A percentile compares a stretch with the other conserved stretches of the same genome.
Conservation (phyloP, 2,888 invertebrate species). For the Apodemia duryi region DNA sequence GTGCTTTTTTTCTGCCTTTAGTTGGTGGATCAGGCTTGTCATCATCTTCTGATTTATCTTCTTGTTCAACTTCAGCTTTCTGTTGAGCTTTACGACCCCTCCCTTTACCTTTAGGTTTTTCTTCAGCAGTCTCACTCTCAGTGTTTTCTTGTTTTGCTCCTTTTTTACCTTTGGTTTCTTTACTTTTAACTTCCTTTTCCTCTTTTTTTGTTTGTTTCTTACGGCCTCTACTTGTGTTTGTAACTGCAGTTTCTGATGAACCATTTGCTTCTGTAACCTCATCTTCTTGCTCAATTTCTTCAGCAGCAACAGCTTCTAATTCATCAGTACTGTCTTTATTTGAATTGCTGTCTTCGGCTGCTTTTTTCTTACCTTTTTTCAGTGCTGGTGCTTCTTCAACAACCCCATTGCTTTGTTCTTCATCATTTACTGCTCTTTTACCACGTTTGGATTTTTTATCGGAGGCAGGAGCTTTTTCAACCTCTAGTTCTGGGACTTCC, state of each 20-base stretch:
- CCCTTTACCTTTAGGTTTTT: conserved; percentile 55
- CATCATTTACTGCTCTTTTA: conserved; percentile 47
- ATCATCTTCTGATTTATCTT: conserved; percentile 44
- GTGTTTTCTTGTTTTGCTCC: conserved; percentile 41
- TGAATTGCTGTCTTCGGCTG: conserved; percentile 40
- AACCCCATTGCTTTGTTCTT: conserved; percentile 40
- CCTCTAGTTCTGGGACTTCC: conserved; percentile 40
- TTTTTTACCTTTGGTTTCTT: conserved; percentile 49
- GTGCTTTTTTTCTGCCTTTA: conserved; percentile 39
- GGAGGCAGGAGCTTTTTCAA: conserved; percentile 35
- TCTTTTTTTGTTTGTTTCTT: conserved; percentile 61
- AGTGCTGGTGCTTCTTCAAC: conserved; percentile 47
- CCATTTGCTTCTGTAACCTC: conserved; percentile 50
- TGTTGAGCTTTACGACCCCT: conserved; percentile 52
- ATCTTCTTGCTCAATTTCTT: conserved; percentile 45
- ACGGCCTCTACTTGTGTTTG: conserved; percentile 44
- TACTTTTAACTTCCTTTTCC: conserved; percentile 40
- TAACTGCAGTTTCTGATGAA: conserved; percentile 37
- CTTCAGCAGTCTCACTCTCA: conserved; percentile 39
- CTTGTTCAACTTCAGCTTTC: conserved; percentile 43
- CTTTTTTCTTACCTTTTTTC: conserved; percentile 62
- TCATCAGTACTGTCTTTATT: conserved; percentile 51
- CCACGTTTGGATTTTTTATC: conserved; percentile 47
- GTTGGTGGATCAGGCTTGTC: conserved; percentile 42
- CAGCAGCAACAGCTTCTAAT: conserved; percentile 44